These are phyloP conservation scores for Hirtodrosophila alboralis DNA, from an alignment of 2,888 invertebrate genomes.

Conservation along the genomic window DNA sequence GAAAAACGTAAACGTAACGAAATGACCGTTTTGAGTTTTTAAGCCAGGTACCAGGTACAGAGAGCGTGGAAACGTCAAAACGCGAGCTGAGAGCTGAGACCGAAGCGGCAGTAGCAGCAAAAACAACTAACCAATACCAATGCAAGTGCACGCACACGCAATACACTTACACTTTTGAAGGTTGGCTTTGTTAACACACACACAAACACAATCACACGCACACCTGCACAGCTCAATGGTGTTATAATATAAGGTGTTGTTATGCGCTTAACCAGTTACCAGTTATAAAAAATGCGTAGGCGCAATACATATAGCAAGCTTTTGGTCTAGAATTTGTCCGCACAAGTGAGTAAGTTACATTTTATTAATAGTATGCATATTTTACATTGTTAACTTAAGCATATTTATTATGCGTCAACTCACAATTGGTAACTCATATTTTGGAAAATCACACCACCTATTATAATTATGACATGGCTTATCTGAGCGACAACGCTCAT, in stretches of 20 bases:
- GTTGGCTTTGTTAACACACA: constrained; percentile 50
- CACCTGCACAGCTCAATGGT: not conserved
- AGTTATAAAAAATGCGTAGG: too few relatives aligned
- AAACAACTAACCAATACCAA: constrained; percentile 47
- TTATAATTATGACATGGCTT: constrained; percentile 14
- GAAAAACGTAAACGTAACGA: constrained; percentile 70
- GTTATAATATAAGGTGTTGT: too few relatives aligned
- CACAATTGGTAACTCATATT: too few relatives aligned
- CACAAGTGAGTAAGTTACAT: too few relatives aligned
- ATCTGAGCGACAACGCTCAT: constrained; percentile 36
- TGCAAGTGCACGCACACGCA: constrained; percentile 26
- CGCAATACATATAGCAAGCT: too few relatives aligned
- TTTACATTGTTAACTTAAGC: too few relatives aligned
- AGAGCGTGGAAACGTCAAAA: constrained; percentile 57
- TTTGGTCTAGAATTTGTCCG: too few relatives aligned
- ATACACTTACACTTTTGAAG: constrained; percentile 22
- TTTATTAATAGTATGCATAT: too few relatives aligned
- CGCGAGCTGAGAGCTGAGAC: constrained; percentile 22
- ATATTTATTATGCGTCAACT: too few relatives aligned
- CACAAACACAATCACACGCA: constrained; percentile 8
- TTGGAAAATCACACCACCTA: not conserved
- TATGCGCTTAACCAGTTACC: too few relatives aligned
- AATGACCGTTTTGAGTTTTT: constrained; percentile 76
- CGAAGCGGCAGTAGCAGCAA: constrained; percentile 22
- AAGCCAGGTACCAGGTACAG: constrained; percentile 33